phyloP scores from a whole-genome alignment of 2,797 vertebrate genomes.

The Morelia viridis region DNA sequence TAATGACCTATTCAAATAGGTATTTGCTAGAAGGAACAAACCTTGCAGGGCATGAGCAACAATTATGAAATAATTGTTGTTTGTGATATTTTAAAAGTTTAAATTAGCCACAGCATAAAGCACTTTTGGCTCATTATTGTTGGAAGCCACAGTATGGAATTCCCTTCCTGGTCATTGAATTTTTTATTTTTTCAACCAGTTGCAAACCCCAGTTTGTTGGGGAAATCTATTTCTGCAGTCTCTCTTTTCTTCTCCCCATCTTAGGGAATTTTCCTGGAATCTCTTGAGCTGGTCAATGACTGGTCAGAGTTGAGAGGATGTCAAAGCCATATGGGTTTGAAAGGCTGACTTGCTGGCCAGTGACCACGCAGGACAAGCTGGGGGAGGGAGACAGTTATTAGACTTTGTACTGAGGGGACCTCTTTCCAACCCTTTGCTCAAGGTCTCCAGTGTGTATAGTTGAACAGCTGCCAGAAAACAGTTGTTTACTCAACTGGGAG shows the following conservation, averaged over 20 bases:
- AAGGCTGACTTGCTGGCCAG: conserved; percentile 5
- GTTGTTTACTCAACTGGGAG: conserved; percentile 74
- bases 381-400: conserved; percentile 21
- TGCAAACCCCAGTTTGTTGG: conserved; percentile 1
- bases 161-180: background rate
- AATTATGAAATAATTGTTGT: background rate
- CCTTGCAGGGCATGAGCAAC: background rate
- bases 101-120: background rate
- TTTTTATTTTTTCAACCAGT: background rate
- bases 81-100: background rate
- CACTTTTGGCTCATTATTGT: background rate
- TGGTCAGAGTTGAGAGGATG: conserved; percentile 39
- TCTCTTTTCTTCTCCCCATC: background rate
- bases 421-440: conserved; percentile 36
- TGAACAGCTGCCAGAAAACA: conserved; percentile 62
- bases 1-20: background rate
- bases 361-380: conserved; percentile 12
- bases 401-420: conserved; percentile 38
- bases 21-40: background rate
- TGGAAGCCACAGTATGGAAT: background rate
- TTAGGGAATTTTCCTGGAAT: background rate
- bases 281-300: background rate
- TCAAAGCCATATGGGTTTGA: conserved; percentile 6
- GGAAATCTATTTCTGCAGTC: conserved; percentile 9
- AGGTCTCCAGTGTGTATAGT: conserved; percentile 55